Evolutionary conservation across 2,797 vertebrate species (phyloP), one percentile per base, ranked within the genome.

Genomic region (Arvicola amphibius): DNA sequence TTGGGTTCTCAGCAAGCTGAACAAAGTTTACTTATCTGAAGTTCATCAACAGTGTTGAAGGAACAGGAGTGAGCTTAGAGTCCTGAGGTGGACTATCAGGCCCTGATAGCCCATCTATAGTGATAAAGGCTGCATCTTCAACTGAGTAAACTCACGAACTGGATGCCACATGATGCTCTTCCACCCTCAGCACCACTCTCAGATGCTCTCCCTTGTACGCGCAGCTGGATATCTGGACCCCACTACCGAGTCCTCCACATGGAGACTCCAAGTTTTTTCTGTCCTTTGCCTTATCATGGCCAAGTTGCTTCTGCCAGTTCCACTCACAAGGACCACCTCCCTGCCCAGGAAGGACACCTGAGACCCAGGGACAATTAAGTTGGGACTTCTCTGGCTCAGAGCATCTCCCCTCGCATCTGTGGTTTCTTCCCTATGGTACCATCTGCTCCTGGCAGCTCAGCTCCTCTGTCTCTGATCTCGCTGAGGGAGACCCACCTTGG

Each of bases 381-480:
- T 32, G 37, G 61, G 53, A 11, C 81, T 37, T 61, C 77, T 69
- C 27, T 32, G 61, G n/a, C 48, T 73, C 59, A 2, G 2, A 81
- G 84, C 61, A 63, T 4, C 63, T 53, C 9, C 51, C n/a, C 6
- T 3, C 4, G 56, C 59, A 11, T 86, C 88, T 40, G 43, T 34
- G 76, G 37, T 56, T 91, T 27, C 91, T 86, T 76, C 76, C 90
- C 88, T 91, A 12, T 56, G 0, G 0, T 10, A 48, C 59, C 2
- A 0, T 85, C 80, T 90, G 84, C 84, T 95, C 53, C 88, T 6
- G 3, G 87, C 83, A 90, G 71, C 80, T 88, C 84, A 51, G 71
- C 21, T 61, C 88, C 46, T 77, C 91, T 81, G 59, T 81, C 89
- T 80, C 32, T 27, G 73, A 48, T n/a, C 63, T 48, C 23, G 19